Conservation (phyloP, 1,140 invertebrate genomes). For the Prorops nasuta region DNA sequence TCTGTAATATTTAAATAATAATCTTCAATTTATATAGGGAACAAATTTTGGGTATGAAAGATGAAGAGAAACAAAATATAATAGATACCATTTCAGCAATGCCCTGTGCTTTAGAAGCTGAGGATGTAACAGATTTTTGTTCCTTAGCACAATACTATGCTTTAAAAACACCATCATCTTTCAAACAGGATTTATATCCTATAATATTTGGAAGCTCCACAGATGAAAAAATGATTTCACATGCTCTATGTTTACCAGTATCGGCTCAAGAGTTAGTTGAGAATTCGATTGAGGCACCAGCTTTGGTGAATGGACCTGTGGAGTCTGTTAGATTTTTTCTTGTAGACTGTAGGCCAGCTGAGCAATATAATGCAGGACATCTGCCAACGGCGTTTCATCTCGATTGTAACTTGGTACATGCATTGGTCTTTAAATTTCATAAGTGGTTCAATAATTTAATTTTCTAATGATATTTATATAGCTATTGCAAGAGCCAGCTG, state of each 20-base stretch:
- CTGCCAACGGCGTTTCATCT: slow-evolving; percentile 96
- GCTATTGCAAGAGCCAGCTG: slow-evolving; percentile 82
- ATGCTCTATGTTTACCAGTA: slow-evolving; percentile 91
- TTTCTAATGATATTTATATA: slow-evolving; percentile 65
- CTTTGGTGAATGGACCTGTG: slow-evolving; percentile 56
- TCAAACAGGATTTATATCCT: slow-evolving; percentile 72
- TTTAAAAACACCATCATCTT: slow-evolving; percentile 88
- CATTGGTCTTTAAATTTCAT: slow-evolving; percentile 12
- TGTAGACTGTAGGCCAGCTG: slow-evolving; percentile 93
- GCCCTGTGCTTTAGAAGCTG: slow-evolving; percentile 82
- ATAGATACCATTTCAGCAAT: slow-evolving; percentile 73
- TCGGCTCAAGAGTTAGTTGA: slow-evolving; percentile 83
- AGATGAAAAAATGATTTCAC: slow-evolving; percentile 64
- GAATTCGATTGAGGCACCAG: slow-evolving; percentile 66
- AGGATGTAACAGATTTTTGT: slow-evolving; percentile 97
- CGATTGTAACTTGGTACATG: slow-evolving; percentile 86
- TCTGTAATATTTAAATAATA: neutral
- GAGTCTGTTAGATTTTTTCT: slow-evolving; percentile 86
- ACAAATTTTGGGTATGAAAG: slow-evolving; percentile 78
- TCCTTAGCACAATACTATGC: slow-evolving; percentile 93
- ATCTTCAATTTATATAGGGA: slow-evolving; percentile 61
- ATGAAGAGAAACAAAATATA: slow-evolving; percentile 70
- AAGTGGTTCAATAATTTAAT: slow-evolving; percentile 7
- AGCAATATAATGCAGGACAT: slow-evolving; percentile 96
- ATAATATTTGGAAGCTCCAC: slow-evolving; percentile 62